Base-by-base conservation (phyloP, 2,888 invertebrate genomes). In the Dynastes tityus region DNA sequence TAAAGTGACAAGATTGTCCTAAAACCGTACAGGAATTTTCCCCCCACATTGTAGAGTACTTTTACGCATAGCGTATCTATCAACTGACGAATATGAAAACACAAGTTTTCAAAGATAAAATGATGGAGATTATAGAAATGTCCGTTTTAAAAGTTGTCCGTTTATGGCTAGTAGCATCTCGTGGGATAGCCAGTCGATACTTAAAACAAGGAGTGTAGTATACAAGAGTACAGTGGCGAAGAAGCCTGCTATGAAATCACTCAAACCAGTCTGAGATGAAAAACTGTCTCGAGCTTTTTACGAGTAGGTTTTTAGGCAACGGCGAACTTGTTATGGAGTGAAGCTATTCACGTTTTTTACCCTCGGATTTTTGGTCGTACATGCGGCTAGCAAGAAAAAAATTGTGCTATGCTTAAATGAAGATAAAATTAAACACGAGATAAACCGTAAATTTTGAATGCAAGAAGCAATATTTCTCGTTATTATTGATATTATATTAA, bases 221-320 rank as follows among this genome's bases (percentile, higher is more conserved):
- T 82, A 40, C 64, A 64, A 76, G 67, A 83, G 80, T 85, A 83
- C 82, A 80, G 82, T 80, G 78, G 77, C 77, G 76, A 68, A 80
- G 79, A 77, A 83, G 82, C 83, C 83, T 84, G 85, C 83, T 85
- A 86, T 86, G 85, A 86, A 87, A 87, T 86, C 85, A 83, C 85
- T 86, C 86, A 86, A 86, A 86, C 85, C 85, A 86, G 86, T 84
- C 83, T 82, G 80, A 80, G 82, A 85, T 85, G 87, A 87, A 88
- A 87, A 87, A 88, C 87, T 86, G 87, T 86, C 87, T 86, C 83
- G 85, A 84, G 83, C 84, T 85, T 88, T 88, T 88, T 87, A 85
- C 83, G 83, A 84, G 84, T 83, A 83, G 81, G 82, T 87, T 87
- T 88, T 87, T 86, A 80, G 81, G 77, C 78, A 81, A 83, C 82